phyloP scores from a whole-genome alignment of 2,797 vertebrate species.

The Mormyrus proboscirostris region DNA sequence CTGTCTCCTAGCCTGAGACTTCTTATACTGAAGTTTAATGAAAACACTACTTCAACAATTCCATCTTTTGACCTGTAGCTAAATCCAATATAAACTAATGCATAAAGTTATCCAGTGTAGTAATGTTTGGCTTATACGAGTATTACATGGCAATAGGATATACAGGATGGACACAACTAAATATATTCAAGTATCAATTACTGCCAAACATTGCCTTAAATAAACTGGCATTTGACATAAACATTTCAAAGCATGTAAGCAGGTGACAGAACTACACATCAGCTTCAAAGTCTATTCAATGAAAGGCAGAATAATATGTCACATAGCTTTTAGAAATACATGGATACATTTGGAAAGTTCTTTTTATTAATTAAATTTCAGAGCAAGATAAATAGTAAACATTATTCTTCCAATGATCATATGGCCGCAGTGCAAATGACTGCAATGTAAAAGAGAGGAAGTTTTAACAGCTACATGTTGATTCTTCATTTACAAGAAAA shows the following conservation, averaged over 20 bases:
- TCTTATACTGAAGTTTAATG: not conserved
- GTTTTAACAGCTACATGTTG: conserved; percentile 50
- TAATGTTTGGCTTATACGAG: not conserved
- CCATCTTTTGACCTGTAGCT: not conserved
- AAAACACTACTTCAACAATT: not conserved
- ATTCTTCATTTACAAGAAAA: not conserved
- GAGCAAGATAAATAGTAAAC: conserved; percentile 65
- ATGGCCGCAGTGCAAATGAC: conserved; percentile 52
- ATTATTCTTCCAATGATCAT: conserved; percentile 56
- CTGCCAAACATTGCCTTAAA: not conserved
- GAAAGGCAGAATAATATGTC: not conserved
- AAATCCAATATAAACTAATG: not conserved
- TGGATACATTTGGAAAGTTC: not conserved
- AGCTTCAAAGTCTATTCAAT: not conserved
- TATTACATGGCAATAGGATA: not conserved
- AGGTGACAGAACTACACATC: not conserved
- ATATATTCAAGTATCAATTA: not conserved
- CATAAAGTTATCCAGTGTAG: not conserved
- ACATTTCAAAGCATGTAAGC: not conserved
- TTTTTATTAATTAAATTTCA: conserved; percentile 66
- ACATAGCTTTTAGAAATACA: not conserved
- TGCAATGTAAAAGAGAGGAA: conserved; percentile 53
- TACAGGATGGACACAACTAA: not conserved
- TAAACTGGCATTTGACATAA: not conserved
- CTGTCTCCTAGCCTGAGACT: not conserved